A percentile compares a stretch with the other conserved stretches of the same genome.
Evolutionary conservation across 2,888 invertebrate species (phyloP).

Genomic region (Embidobia sp.): DNA sequence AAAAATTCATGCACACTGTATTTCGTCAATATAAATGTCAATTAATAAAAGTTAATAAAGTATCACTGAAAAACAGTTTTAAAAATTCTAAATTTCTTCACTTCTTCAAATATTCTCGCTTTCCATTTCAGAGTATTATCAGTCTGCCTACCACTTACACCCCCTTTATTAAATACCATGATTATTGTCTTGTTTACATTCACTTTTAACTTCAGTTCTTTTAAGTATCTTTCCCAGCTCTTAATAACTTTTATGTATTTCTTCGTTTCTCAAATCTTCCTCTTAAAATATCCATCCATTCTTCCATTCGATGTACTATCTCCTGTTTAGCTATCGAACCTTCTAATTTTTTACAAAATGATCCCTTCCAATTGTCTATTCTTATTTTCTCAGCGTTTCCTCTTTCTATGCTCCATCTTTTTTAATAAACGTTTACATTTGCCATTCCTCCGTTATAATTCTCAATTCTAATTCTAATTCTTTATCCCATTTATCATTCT

Average conservation of each 20-base stretch:
- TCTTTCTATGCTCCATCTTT: background rate
- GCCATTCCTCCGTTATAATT: background rate
- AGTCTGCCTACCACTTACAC: background rate
- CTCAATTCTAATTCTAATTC: background rate
- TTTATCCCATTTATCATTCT: slow-evolving; percentile 1
- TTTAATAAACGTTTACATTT: background rate
- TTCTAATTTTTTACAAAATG: background rate
- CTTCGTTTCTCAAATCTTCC: background rate
- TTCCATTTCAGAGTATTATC: slow-evolving; percentile 1
- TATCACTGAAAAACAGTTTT: too few species aligned
- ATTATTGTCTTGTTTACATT: slow-evolving; percentile 10
- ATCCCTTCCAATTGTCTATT: background rate
- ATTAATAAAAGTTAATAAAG: too few species aligned
- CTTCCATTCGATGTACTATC: too few species aligned
- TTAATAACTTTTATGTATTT: background rate
- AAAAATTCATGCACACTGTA: too few species aligned
- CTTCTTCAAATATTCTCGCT: background rate
- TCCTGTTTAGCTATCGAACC: background rate
- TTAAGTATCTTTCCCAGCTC: slow-evolving; percentile 1
- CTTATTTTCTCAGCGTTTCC: background rate
- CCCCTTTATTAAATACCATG: slow-evolving; percentile 12
- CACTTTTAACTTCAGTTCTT: background rate
- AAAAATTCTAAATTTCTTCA: slow-evolving; percentile 8
- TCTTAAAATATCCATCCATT: too few species aligned
- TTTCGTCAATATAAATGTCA: too few species aligned